Percentiles rank a stretch among this genome's conserved stretches.
These are phyloP conservation scores for Tribolium freemani DNA, from an alignment of 2,888 invertebrate genomes.

Conservation along the genomic window DNA sequence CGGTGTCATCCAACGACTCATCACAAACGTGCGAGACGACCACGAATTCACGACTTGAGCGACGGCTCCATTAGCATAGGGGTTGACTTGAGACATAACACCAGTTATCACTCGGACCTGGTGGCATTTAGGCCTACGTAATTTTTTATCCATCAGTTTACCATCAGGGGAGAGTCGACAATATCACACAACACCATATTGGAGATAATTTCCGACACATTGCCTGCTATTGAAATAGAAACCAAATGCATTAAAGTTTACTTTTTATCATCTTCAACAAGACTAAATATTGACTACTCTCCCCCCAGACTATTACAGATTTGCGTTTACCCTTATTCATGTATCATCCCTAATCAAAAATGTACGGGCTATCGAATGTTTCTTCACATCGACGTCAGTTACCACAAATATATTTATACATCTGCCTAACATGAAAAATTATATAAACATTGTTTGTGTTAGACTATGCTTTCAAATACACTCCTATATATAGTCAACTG, in stretches of 20 bases:
- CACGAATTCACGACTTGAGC: constrained; percentile 75
- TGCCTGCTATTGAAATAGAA: too few species aligned
- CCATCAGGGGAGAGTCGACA: not conserved
- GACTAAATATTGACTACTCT: not conserved
- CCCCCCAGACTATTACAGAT: not conserved
- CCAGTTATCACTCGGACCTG: constrained; percentile 65
- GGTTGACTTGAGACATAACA: constrained; percentile 75
- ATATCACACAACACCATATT: not conserved
- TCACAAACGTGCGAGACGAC: constrained; percentile 76
- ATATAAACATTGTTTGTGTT: constrained; percentile 16
- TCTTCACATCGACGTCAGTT: constrained; percentile 31
- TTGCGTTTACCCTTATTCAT: not conserved
- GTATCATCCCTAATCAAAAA: not conserved
- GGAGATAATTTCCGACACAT: not conserved
- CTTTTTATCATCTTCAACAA: too few species aligned
- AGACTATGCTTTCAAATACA: constrained; percentile 35
- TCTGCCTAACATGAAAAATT: constrained; percentile 27
- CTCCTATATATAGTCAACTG: constrained; percentile 46
- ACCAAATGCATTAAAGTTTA: too few species aligned
- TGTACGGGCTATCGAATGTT: constrained; percentile 21
- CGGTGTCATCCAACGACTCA: constrained; percentile 78
- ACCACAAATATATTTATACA: constrained; percentile 12
- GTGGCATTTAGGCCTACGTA: constrained; percentile 65
- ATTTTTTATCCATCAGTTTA: constrained; percentile 9
- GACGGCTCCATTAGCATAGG: constrained; percentile 81